Percentiles rank a stretch among this genome's conserved stretches.
These are phyloP conservation scores for Prionace glauca DNA, from an alignment of 2,797 vertebrate species.

Conservation along the genomic window DNA sequence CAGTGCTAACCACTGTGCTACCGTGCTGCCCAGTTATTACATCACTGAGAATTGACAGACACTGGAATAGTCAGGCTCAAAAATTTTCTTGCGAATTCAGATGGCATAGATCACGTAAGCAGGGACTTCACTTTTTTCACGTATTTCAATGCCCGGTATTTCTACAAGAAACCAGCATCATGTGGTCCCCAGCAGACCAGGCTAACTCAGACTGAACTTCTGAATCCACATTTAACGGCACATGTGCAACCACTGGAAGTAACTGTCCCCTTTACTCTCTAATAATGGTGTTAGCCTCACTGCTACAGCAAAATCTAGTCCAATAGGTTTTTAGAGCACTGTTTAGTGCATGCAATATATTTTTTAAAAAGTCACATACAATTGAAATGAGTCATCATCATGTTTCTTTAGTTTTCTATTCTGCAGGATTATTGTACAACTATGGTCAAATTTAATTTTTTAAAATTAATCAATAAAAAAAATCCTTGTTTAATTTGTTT, in stretches of 20 bases:
- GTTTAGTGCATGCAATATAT: neutral
- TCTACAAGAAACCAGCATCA: neutral
- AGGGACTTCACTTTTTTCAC: neutral
- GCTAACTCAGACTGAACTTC: neutral
- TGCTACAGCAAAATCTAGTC: neutral
- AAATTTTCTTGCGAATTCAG: neutral
- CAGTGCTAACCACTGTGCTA: no score
- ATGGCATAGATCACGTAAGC: neutral
- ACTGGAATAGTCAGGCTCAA: neutral
- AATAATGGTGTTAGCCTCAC: neutral
- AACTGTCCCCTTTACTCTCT: neutral
- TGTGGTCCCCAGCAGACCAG: neutral
- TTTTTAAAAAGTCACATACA: neutral
- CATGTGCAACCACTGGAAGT: neutral
- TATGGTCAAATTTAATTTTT: neutral
- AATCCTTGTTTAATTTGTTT: neutral
- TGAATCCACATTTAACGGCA: neutral
- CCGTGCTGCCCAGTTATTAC: neutral
- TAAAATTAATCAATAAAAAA: neutral
- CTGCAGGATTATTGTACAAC: neutral
- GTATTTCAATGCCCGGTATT: neutral
- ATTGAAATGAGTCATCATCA: neutral
- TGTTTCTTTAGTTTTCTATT: neutral
- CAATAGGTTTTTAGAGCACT: neutral
- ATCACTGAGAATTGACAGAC: neutral